Evolutionary conservation across 2,797 vertebrate species (phyloP), one percentile per base, ranked within the genome.

Genomic region (Acropternis orthonyx): DNA sequence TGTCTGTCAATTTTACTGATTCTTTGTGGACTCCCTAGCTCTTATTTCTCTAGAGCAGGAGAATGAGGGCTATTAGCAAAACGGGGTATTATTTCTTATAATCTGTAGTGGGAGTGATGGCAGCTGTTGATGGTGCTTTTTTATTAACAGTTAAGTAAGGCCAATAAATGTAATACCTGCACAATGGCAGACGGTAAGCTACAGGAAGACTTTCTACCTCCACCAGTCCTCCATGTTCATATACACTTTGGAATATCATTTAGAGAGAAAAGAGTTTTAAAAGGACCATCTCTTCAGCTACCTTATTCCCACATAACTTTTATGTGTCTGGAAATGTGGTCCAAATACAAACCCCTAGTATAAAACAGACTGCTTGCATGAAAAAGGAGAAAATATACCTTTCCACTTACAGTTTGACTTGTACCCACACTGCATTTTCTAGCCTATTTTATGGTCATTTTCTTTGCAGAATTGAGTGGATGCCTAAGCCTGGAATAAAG

Each of bases 81-180:
- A 54, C 30, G 14, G 49, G 23, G 75, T 72, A 93, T 91, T 94
- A 88, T 92, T 95, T 93, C 72, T 92, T 68, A 36, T 94, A 89
- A 2, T 93, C 90, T 94, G 73, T 76, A 85, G 83, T 77, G 91
- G 92, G 78, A 94, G 75, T 88, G 78, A 95, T 92, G 86, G 81
- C 91, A 96, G 93, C 93, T 95, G 94, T 85, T 96, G 86, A 80
- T 85, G 81, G 56, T 92, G 93, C 58, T 74, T 85, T 94, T 93
- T 91, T 85, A 93, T 94, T 91, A 89, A 65, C 78, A 46, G 80
- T 71, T 93, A 77, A 86, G 41, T 79, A 76, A 88, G 94, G 81
- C 74, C 71, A 86, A 36, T 92, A 94, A 93, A 77, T 68, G 44
- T 44, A 88, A 89, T 30, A 86, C 44, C 61, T 4, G 5, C 2